phyloP scores from a whole-genome alignment of 1,140 invertebrate species.

The Ganaspis sp. region DNA sequence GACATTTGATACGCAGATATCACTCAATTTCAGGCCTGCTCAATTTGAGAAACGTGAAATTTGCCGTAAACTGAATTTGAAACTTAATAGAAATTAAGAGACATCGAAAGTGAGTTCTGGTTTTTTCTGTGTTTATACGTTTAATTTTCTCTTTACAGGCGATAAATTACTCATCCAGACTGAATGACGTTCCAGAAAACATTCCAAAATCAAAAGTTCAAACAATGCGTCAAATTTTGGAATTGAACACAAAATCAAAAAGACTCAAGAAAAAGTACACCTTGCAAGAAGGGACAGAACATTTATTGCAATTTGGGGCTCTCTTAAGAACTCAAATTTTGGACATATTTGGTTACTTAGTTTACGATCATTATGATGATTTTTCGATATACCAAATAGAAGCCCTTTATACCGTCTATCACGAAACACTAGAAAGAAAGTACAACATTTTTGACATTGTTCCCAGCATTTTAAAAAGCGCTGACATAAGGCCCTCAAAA shows the following conservation, averaged over 20 bases:
- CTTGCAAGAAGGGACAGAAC: slow-evolving; percentile 52
- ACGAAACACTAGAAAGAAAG: slow-evolving; percentile 53
- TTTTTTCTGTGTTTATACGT: too few species aligned
- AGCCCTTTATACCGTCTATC: slow-evolving; percentile 52
- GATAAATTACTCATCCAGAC: slow-evolving; percentile 46
- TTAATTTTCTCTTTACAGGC: slow-evolving; percentile 37
- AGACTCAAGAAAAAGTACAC: background rate
- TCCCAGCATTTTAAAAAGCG: slow-evolving; percentile 39
- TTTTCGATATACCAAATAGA: slow-evolving; percentile 53
- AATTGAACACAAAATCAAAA: slow-evolving; percentile 30
- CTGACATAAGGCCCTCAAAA: slow-evolving; percentile 41
- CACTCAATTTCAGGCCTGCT: too few species aligned
- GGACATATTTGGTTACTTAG: slow-evolving; percentile 52
- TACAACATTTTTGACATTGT: slow-evolving; percentile 57
- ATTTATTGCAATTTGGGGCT: slow-evolving; percentile 50
- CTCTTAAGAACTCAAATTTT: slow-evolving; percentile 50
- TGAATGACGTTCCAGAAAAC: slow-evolving; percentile 32
- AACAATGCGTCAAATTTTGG: slow-evolving; percentile 45
- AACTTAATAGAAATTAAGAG: too few species aligned
- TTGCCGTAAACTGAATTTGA: too few species aligned
- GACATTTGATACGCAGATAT: too few species aligned
- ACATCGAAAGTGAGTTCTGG: too few species aligned
- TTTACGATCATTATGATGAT: slow-evolving; percentile 60
- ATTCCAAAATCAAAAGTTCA: background rate
- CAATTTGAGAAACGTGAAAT: too few species aligned